Evolutionary conservation across 2,888 invertebrate genomes (phyloP).

Genomic region (Pinctada fucata): DNA sequence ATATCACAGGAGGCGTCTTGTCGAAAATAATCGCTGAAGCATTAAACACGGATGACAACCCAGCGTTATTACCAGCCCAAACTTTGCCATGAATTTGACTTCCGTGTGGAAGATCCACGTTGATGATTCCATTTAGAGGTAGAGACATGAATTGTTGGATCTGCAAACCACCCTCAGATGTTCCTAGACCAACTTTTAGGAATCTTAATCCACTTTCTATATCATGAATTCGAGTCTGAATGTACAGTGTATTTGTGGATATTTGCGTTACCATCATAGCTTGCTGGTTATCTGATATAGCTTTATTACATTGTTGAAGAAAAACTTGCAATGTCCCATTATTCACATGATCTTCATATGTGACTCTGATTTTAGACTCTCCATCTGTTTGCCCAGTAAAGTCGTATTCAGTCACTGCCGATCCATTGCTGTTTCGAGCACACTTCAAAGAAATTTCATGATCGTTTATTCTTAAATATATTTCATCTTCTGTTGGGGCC

Average conservation of each 20-base stretch:
- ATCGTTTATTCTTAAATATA: not conserved
- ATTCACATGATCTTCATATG: not conserved
- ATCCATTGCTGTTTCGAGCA: too few relatives aligned
- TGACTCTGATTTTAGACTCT: not conserved
- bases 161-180: not conserved
- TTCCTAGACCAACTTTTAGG: not conserved
- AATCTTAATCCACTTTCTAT: not conserved
- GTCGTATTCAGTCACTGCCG: not conserved
- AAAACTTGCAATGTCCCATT: not conserved
- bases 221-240: not conserved
- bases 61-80: not conserved
- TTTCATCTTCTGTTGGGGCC: not conserved
- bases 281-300: not conserved
- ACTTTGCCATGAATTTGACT: not conserved
- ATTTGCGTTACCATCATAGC: not conserved
- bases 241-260: not conserved
- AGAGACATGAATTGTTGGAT: not conserved
- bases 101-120: not conserved
- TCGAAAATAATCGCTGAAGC: not conserved
- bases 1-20: not conserved
- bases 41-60: not conserved
- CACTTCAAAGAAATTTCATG: not conserved
- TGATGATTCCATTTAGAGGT: not conserved
- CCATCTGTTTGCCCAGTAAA: not conserved
- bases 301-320: not conserved